Conservation (phyloP, 2,113 vertebrate genomes). For the Sturnira hondurensis region DNA sequence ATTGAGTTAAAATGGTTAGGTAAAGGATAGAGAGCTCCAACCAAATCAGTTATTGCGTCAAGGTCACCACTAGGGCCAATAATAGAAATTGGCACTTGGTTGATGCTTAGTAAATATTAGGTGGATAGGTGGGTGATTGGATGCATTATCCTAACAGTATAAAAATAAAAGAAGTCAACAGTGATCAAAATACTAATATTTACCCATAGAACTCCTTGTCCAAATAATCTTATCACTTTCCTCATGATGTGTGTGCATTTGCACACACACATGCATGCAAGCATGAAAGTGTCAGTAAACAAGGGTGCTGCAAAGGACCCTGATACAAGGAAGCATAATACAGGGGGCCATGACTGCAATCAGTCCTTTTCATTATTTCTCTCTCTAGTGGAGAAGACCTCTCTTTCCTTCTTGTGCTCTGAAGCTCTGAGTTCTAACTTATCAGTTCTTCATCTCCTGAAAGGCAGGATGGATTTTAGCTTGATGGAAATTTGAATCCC, state of each 20-base stretch:
- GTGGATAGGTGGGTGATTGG: background rate
- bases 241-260: background rate
- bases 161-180: background rate
- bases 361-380: background rate
- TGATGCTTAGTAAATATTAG: background rate
- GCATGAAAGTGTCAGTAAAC: background rate
- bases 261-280: no score
- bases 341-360: background rate
- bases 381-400: background rate
- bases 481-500: background rate
- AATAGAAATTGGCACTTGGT: background rate
- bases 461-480: background rate
- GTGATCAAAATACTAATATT: background rate
- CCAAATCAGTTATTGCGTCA: background rate
- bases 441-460: background rate
- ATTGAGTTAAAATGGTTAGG: background rate
- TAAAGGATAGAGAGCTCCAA: background rate
- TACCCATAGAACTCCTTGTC: background rate
- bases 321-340: background rate
- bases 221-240: background rate
- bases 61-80: background rate
- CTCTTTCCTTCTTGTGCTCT: background rate
- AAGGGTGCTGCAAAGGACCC: background rate
- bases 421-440: background rate
- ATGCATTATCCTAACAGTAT: background rate